Percentiles rank a stretch among this genome's conserved stretches.
phyloP scores from a whole-genome alignment of 2,113 vertebrate genomes.

The Calypte anna region DNA sequence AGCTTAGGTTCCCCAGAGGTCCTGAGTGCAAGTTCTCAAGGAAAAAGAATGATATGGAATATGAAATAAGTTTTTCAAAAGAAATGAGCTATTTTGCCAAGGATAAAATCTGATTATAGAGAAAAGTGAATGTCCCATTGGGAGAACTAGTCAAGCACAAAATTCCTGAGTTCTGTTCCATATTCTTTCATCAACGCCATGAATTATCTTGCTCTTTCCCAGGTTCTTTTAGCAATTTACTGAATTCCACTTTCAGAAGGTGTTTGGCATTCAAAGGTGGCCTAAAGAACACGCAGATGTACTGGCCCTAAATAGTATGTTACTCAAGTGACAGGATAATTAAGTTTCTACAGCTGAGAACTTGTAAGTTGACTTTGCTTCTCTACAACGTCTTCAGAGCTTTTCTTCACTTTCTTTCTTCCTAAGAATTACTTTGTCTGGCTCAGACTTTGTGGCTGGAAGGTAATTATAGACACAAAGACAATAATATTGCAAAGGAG shows the following conservation, averaged over 20 bases:
- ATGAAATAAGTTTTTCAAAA: not conserved
- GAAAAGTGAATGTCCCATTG: not conserved
- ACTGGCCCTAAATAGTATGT: not conserved
- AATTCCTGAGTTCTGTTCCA: not conserved
- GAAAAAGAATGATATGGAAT: not conserved
- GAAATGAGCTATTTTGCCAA: constrained; percentile 22
- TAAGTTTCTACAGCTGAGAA: not conserved
- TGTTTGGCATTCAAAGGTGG: not conserved
- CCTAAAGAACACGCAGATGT: not conserved
- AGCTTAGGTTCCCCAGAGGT: not conserved
- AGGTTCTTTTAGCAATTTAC: not conserved
- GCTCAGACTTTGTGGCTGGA: not conserved
- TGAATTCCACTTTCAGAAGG: not conserved
- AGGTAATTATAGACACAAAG: not conserved
- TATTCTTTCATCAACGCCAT: not conserved
- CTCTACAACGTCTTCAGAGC: not conserved
- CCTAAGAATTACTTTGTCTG: not conserved
- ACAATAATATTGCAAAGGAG: not conserved
- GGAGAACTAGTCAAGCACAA: constrained; percentile 5
- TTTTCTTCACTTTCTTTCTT: not conserved
- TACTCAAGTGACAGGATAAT: not conserved
- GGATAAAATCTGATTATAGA: constrained; percentile 35
- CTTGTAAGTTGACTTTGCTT: not conserved
- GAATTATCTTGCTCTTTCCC: not conserved
- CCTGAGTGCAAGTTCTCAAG: not conserved